A percentile compares a stretch with the other conserved stretches of the same genome.
phyloP scores from a whole-genome alignment of 2,797 vertebrate genomes.

The Mionectes olivaceus region DNA sequence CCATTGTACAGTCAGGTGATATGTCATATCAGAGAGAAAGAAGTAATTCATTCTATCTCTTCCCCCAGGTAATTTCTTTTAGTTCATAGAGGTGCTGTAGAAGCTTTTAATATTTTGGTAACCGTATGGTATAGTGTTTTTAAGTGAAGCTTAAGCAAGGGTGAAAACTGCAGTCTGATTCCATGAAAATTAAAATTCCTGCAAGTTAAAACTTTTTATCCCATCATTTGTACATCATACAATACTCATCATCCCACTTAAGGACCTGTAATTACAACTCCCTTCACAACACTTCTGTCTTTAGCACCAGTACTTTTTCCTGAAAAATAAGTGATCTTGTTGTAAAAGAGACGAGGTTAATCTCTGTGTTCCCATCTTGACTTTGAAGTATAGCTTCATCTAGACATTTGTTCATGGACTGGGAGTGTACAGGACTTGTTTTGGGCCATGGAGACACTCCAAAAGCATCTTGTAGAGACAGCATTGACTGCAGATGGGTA shows the following conservation, averaged over 20 bases:
- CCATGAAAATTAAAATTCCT: neutral
- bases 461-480: neutral
- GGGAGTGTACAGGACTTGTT: neutral
- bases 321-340: neutral
- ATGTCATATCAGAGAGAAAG: neutral
- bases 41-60: neutral
- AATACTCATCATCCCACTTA: neutral
- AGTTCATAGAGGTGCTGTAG: neutral
- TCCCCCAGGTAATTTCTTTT: neutral
- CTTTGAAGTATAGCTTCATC: neutral
- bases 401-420: neutral
- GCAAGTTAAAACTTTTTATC: neutral
- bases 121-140: neutral
- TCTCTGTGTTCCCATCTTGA: neutral
- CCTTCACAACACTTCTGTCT: neutral
- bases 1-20: neutral
- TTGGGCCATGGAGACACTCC: neutral
- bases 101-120: neutral
- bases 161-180: neutral
- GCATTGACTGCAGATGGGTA: neutral
- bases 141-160: neutral
- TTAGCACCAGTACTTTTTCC: accelerated
- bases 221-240: neutral
- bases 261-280: neutral
- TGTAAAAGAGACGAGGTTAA: neutral